These are phyloP conservation scores for Chionoecetes opilio DNA, from an alignment of 1,140 invertebrate genomes.

Conservation along the genomic window DNA sequence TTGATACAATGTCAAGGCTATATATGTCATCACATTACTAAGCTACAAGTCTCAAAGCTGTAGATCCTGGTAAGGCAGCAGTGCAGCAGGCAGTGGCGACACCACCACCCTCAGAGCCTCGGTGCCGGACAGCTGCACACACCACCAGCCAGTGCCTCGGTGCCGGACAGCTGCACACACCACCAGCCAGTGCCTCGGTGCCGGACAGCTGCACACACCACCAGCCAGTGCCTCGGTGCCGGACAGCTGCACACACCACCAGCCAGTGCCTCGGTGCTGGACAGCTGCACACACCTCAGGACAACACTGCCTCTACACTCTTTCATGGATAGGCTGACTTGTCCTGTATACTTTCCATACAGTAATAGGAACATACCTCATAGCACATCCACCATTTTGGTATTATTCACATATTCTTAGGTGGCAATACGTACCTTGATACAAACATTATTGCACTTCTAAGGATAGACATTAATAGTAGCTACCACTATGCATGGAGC, in stretches of 20 bases:
- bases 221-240: not conserved
- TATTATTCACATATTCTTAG: not conserved
- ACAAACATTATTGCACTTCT: not conserved
- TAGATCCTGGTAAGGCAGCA: not conserved
- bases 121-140: not conserved
- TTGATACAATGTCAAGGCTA: not conserved
- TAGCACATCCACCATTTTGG: not conserved
- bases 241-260: not conserved
- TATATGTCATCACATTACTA: not conserved
- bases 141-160: not conserved
- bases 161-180: not conserved
- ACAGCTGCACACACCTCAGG: not conserved
- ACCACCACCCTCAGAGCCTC: not conserved
- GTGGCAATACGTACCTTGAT: not conserved
- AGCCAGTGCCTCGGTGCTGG: not conserved
- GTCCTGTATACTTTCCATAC: not conserved
- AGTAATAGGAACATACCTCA: not conserved
- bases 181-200: not conserved
- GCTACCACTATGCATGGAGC: not conserved
- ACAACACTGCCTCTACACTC: not conserved
- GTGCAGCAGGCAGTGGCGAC: not conserved
- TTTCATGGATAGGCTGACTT: not conserved
- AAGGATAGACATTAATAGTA: not conserved
- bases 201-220: not conserved
- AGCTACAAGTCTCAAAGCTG: not conserved